Evolutionary conservation across 2,888 invertebrate genomes (phyloP).

Genomic region (Cheilosia soror): DNA sequence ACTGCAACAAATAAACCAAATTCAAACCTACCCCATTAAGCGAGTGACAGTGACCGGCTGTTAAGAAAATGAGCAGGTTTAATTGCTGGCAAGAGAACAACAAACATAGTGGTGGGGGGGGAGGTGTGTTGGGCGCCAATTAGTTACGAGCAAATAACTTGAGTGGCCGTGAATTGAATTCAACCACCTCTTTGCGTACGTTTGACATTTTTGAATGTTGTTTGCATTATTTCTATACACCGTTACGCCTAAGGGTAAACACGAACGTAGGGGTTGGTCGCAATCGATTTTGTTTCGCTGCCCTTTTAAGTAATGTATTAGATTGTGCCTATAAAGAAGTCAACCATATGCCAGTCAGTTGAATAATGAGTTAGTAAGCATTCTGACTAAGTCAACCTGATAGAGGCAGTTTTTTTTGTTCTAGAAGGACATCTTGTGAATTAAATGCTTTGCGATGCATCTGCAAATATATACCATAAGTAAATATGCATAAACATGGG

Average conservation of each 20-base stretch:
- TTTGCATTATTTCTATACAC: conserved; percentile 44
- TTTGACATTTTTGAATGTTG: conserved; percentile 62
- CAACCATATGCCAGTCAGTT: neutral
- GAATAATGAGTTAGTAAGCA: neutral
- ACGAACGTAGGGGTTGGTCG: conserved; percentile 1
- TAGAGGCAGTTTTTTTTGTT: neutral
- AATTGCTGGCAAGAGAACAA: conserved; percentile 38
- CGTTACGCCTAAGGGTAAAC: conserved; percentile 31
- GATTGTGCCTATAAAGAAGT: conserved; percentile 1
- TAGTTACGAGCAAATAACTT: conserved; percentile 62
- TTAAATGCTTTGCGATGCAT: too few species aligned
- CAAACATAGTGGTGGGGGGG: conserved; percentile 19
- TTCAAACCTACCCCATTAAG: conserved; percentile 38
- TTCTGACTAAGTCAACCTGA: neutral
- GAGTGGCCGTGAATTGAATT: conserved; percentile 59
- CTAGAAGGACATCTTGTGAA: neutral
- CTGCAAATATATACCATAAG: too few species aligned
- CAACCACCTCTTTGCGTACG: conserved; percentile 46
- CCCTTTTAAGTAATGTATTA: conserved; percentile 11
- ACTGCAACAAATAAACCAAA: neutral
- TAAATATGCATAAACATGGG: too few species aligned
- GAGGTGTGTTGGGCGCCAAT: conserved; percentile 49
- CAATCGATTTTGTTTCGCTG: conserved; percentile 34
- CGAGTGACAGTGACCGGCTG: conserved; percentile 11
- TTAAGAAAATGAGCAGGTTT: conserved; percentile 63